Evolutionary conservation across 2,113 vertebrate species (phyloP).

Genomic region (Cygnus buccinator): DNA sequence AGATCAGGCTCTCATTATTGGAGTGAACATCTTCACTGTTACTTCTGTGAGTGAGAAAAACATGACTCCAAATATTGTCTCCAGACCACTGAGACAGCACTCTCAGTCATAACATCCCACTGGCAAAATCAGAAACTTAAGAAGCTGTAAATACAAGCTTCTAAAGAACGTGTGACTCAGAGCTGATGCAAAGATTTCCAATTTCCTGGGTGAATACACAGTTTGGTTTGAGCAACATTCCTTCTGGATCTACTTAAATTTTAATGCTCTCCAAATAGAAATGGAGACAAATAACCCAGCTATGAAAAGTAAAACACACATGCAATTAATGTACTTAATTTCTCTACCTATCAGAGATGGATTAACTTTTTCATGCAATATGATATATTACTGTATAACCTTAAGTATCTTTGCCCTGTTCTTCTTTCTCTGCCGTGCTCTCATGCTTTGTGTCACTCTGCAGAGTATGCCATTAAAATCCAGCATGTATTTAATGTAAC

Average conservation of each 20-base stretch:
- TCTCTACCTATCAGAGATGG: background rate
- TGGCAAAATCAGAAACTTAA: constrained; percentile 34
- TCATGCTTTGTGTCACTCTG: background rate
- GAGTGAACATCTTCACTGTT: background rate
- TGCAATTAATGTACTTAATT: background rate
- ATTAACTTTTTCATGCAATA: background rate
- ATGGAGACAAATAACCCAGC: background rate
- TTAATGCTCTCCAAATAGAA: background rate
- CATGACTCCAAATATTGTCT: background rate
- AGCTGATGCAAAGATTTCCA: constrained; percentile 50
- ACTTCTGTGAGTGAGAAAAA: background rate
- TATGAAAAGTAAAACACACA: background rate
- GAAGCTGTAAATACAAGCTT: constrained; percentile 21
- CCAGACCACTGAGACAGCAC: background rate
- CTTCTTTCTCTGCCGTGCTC: background rate
- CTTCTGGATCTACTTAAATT: background rate
- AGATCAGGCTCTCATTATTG: background rate
- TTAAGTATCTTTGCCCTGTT: background rate
- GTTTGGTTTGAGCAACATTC: background rate
- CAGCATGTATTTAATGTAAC: background rate
- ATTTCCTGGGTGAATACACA: constrained; percentile 47
- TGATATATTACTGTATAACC: background rate
- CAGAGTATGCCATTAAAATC: background rate
- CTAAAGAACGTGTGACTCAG: constrained; percentile 55
- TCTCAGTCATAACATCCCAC: constrained; percentile 37